Evolutionary conservation across 2,113 vertebrate species (phyloP).

Genomic region (Thamnaconus septentrionalis): DNA sequence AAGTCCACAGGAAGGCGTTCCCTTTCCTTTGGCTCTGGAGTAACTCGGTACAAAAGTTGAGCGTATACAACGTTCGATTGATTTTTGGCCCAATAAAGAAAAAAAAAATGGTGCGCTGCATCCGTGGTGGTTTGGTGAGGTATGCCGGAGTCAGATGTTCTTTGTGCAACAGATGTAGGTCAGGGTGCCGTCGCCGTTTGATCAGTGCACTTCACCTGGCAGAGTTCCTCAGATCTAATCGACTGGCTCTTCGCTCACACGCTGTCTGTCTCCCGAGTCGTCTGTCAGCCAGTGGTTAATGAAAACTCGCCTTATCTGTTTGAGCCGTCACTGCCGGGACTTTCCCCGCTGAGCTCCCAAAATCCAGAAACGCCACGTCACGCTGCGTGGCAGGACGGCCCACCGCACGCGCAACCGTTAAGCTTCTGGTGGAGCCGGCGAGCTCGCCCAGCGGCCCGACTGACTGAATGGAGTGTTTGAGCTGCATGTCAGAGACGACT

Average conservation of each 20-base stretch:
- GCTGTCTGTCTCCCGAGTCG: background rate
- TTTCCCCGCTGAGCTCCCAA: constrained; percentile 27
- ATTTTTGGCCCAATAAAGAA: too few relatives aligned
- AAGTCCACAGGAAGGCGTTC: constrained; percentile 18
- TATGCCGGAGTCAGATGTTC: background rate
- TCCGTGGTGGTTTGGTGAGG: constrained; percentile 14
- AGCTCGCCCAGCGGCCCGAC: constrained; percentile 11
- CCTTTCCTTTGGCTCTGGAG: background rate
- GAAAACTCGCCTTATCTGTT: constrained; percentile 38
- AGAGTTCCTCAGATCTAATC: constrained; percentile 34
- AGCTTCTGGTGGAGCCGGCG: constrained; percentile 1
- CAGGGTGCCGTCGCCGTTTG: constrained; percentile 45
- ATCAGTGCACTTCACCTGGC: constrained; percentile 46
- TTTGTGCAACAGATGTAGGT: constrained; percentile 55
- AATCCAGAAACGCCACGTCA: background rate
- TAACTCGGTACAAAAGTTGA: constrained; percentile 14
- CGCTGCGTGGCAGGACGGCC: background rate
- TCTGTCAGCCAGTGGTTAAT: constrained; percentile 44
- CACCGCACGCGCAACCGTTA: constrained; percentile 31
- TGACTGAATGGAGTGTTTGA: constrained; percentile 40
- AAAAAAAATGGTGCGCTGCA: background rate
- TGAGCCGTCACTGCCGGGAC: background rate
- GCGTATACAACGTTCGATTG: too few relatives aligned
- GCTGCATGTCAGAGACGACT: constrained; percentile 28
- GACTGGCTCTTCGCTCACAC: background rate